phyloP scores from a whole-genome alignment of 2,797 vertebrate species.

The Falco naumanni region DNA sequence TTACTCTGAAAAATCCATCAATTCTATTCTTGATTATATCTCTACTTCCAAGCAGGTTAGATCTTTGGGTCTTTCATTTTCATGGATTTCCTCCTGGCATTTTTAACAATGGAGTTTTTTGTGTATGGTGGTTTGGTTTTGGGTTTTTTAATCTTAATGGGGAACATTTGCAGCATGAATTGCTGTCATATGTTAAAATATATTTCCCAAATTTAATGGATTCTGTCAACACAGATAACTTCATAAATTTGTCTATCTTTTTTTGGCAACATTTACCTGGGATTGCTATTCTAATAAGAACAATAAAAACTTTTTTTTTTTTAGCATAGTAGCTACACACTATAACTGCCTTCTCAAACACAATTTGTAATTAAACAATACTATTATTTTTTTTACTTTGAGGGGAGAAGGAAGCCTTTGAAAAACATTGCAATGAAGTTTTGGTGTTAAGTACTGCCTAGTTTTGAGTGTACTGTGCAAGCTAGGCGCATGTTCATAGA shows the following conservation, averaged over 20 bases:
- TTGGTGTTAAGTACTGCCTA: neutral
- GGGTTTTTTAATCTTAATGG: neutral
- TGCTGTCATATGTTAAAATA: neutral
- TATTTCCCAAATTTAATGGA: neutral
- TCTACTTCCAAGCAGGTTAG: conserved; percentile 99
- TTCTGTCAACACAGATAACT: neutral
- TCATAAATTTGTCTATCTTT: neutral
- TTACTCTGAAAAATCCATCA: conserved; percentile 99
- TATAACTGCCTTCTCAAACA: neutral
- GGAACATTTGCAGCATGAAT: neutral
- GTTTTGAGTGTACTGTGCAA: neutral
- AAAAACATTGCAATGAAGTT: neutral
- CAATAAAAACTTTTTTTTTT: neutral
- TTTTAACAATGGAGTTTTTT: neutral
- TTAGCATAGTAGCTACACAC: neutral
- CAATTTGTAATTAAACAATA: neutral
- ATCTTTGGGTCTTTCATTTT: conserved; percentile 38
- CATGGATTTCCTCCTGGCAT: neutral
- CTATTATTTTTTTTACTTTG: neutral
- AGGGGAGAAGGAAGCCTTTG: neutral
- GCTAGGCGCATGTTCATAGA: neutral
- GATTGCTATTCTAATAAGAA: neutral
- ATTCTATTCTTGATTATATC: conserved; percentile 99
- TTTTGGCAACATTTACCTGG: neutral
- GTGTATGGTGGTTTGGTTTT: neutral